Conservation (phyloP, 1,140 invertebrate species). For the Scaptomyza graminum region DNA sequence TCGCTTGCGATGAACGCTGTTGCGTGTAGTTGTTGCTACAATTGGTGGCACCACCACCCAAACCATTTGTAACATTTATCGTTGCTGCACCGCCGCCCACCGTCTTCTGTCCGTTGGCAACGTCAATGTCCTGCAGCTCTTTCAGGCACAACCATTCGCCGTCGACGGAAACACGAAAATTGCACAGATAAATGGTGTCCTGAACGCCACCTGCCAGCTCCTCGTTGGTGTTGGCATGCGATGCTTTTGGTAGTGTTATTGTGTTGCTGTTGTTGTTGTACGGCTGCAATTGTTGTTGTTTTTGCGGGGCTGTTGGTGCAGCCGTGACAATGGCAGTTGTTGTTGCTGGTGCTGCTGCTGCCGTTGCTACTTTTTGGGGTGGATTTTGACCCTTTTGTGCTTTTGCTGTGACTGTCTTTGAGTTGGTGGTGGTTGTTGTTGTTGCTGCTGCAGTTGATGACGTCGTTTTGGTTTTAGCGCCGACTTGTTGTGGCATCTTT, state of each 20-base stretch:
- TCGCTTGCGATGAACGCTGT: slow-evolving; percentile 18
- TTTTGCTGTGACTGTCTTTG: slow-evolving; percentile 46
- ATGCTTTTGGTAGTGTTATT: slow-evolving; percentile 73
- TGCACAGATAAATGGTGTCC: slow-evolving; percentile 98
- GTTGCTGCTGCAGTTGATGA: slow-evolving; percentile 24
- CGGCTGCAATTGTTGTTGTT: too few species aligned
- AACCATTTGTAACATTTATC: slow-evolving; percentile 5
- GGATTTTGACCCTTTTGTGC: slow-evolving; percentile 59
- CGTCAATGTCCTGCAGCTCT: slow-evolving; percentile 95
- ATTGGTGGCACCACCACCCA: not conserved
- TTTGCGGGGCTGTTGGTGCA: too few species aligned
- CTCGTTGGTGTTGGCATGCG: slow-evolving; percentile 78
- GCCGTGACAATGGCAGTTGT: slow-evolving; percentile 24
- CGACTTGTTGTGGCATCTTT: slow-evolving; percentile 57
- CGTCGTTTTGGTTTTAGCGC: slow-evolving; percentile 52
- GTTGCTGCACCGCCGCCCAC: slow-evolving; percentile 45
- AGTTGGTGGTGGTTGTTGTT: slow-evolving; percentile 36
- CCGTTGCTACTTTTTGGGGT: slow-evolving; percentile 49
- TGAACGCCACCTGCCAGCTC: slow-evolving; percentile 94
- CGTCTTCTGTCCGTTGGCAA: slow-evolving; percentile 83
- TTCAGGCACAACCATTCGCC: slow-evolving; percentile 98
- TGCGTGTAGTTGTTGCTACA: slow-evolving; percentile 4
- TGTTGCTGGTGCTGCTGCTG: slow-evolving; percentile 31
- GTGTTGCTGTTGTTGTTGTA: too few species aligned
- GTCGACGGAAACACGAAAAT: slow-evolving; percentile 98